Base-by-base conservation (phyloP, 2,888 invertebrate genomes). In the Hydroisotoma schaefferi region DNA sequence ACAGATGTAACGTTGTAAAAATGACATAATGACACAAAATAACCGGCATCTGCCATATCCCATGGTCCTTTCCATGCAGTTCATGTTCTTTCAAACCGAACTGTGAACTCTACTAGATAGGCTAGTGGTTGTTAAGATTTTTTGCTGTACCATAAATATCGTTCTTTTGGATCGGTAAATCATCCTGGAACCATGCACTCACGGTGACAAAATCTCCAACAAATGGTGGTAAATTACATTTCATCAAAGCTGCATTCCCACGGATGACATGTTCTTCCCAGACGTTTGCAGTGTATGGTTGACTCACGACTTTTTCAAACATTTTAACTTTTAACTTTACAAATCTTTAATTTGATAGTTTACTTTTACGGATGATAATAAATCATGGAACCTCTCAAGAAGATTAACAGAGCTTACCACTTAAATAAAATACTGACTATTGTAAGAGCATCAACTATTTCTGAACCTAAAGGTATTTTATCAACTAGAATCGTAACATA, bases 191-290 rank as follows among this genome's bases (percentile, higher is more conserved):
- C 92, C 92, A 93, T 74, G 89, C 87, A 73, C 85, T 84, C 74
- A 92, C 88, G 75, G 80, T 82, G 75, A 92, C 90, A 79, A 88
- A 92, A 81, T 93, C 92, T 75, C 90, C 88, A 73, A 92, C 90
- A 81, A 92, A 92, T 81, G 90, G 90, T 74, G 92, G 91, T 78
- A 93, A 90, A 80, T 90, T 90, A 81, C 92, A 93, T 84, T 92
- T 91, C 77, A 92, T 82, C 78, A 92, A 87, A 75, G 90, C 92
- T 74, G 90, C 87, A 80, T 93, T 93, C 75, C 91, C 91, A 77
- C 87, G 85, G 74, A 92, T 83, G 73, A 92, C 90, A 80, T 91
- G 90, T 80, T 92, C 91, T 78, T 91, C 91, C 89, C 91, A 89
- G 75, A 92, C 86, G 83, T 91, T 91, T 75, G 90, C 87, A 76